Conservation (phyloP, 2,888 invertebrate genomes). For the Herminia tarsipennalis region DNA sequence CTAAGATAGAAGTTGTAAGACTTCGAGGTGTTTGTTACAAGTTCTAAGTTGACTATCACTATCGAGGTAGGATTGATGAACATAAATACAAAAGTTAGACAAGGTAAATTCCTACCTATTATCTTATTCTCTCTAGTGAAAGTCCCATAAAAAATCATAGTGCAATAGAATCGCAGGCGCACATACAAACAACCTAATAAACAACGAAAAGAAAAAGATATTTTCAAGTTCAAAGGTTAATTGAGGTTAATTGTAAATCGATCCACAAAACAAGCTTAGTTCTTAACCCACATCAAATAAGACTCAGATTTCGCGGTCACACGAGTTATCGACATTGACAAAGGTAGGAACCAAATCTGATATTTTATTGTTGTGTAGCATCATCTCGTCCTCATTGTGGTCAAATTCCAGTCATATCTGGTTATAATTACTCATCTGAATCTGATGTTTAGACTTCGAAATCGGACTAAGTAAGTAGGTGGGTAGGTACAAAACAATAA, state of each 20-base stretch:
- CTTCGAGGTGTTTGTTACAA: too few relatives aligned
- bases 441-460: too few relatives aligned
- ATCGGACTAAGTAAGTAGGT: too few relatives aligned
- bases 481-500: too few relatives aligned
- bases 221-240: constrained; percentile 35
- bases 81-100: too few relatives aligned
- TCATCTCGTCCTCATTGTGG: constrained; percentile 3
- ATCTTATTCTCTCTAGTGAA: constrained; percentile 15
- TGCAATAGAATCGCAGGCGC: constrained; percentile 19
- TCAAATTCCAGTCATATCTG: background rate
- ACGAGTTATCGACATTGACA: constrained; percentile 1
- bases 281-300: constrained; percentile 23
- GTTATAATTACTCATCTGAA: background rate
- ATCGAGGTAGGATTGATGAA: too few relatives aligned
- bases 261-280: constrained; percentile 31
- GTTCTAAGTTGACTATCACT: too few relatives aligned
- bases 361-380: constrained; percentile 3
- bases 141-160: constrained; percentile 29
- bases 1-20: too few relatives aligned
- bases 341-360: background rate
- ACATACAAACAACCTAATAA: constrained; percentile 18
- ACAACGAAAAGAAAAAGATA: constrained; percentile 16
- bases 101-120: background rate
- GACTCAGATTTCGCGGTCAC: background rate
- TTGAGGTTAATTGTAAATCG: constrained; percentile 34